Evolutionary conservation across 2,797 vertebrate species (phyloP).

Genomic region (Macrochelys suwanniensis): DNA sequence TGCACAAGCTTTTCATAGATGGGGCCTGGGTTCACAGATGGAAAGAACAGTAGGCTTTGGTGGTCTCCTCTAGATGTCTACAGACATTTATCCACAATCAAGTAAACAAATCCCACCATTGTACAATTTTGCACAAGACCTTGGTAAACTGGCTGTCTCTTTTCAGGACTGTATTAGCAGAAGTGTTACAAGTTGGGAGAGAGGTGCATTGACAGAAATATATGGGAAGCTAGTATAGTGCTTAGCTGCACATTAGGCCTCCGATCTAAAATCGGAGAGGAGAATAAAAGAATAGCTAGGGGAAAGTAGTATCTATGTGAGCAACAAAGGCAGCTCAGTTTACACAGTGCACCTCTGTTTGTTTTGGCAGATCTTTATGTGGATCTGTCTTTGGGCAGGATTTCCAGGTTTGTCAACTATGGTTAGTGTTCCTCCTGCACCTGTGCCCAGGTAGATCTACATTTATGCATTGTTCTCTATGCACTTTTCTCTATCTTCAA

Average conservation of each 20-base stretch:
- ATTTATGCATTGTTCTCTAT: not conserved
- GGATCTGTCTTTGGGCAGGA: not conserved
- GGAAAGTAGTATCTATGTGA: not conserved
- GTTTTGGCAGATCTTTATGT: not conserved
- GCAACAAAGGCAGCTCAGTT: not conserved
- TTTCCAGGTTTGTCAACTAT: not conserved
- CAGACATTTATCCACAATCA: slow-evolving; percentile 21
- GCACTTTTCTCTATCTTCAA: not conserved
- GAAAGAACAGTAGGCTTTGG: slow-evolving; percentile 34
- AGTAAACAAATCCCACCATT: not conserved
- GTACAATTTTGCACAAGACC: slow-evolving; percentile 27
- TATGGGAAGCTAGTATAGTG: not conserved
- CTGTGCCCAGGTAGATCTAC: not conserved
- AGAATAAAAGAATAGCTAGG: not conserved
- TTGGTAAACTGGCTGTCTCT: not conserved
- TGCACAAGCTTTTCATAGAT: slow-evolving; percentile 44
- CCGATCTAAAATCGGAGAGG: not conserved
- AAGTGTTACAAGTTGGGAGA: not conserved
- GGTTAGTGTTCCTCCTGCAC: not conserved
- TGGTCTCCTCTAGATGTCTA: slow-evolving; percentile 22
- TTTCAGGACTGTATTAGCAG: not conserved
- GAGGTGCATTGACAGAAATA: not conserved
- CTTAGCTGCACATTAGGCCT: not conserved
- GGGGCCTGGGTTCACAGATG: not conserved
- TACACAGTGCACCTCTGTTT: not conserved